These are phyloP conservation scores for Gallinago undulata DNA, from an alignment of 2,113 vertebrate species.

Conservation along the genomic window DNA sequence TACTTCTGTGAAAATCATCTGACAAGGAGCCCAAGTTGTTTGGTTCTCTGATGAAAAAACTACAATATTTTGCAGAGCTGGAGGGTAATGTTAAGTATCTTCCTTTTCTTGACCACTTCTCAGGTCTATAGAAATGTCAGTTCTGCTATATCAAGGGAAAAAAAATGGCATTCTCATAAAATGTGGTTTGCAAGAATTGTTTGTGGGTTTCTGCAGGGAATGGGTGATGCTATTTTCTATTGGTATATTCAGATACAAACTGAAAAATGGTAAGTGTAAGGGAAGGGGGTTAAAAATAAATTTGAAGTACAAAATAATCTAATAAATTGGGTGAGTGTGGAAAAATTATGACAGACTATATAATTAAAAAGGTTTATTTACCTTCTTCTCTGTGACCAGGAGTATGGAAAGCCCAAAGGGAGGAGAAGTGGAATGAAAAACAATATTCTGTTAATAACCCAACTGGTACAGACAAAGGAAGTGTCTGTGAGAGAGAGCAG, in stretches of 20 bases:
- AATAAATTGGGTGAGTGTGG: constrained; percentile 33
- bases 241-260: not conserved
- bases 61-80: constrained; percentile 16
- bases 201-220: not conserved
- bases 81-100: not conserved
- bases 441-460: constrained; percentile 43
- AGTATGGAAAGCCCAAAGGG: constrained; percentile 54
- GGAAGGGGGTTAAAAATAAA: not conserved
- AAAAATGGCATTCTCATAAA: not conserved
- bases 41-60: constrained; percentile 6
- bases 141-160: not conserved
- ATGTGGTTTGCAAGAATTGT: not conserved
- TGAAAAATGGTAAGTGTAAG: not conserved
- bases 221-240: not conserved
- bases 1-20: constrained; percentile 20
- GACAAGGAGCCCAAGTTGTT: not conserved
- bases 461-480: constrained; percentile 59
- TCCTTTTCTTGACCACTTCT: not conserved
- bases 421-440: constrained; percentile 39
- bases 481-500: constrained; percentile 53
- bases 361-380: constrained; percentile 63
- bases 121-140: not conserved
- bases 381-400: constrained; percentile 46
- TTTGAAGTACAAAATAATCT: constrained; percentile 20
- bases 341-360: constrained; percentile 42